Evolutionary conservation across 2,797 vertebrate genomes (phyloP).

Genomic region (Pipistrellus pygmaeus): DNA sequence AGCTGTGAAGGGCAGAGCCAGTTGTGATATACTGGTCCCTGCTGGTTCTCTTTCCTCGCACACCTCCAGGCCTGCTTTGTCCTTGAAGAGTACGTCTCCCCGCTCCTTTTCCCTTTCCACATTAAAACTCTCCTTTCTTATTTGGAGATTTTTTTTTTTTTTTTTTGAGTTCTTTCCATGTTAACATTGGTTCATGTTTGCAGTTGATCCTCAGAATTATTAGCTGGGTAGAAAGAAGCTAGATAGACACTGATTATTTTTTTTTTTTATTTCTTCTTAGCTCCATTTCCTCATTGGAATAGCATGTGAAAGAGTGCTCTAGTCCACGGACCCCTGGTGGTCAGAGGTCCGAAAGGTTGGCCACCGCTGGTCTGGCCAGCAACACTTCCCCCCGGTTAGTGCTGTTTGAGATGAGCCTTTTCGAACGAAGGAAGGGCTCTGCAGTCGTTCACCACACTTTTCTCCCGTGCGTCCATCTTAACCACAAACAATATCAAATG

Average conservation of each 20-base stretch:
- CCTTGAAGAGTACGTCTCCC: not conserved
- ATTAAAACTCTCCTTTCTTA: conserved; percentile 55
- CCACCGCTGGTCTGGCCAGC: too few species aligned
- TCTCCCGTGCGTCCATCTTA: not conserved
- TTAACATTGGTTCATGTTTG: not conserved
- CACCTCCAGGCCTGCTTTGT: not conserved
- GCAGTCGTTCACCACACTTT: not conserved
- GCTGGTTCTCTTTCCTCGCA: not conserved
- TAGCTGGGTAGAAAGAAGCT: conserved; percentile 18
- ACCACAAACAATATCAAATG: not conserved
- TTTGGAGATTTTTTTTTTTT: not conserved
- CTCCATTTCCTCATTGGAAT: conserved; percentile 35
- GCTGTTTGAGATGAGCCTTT: conserved; percentile 51
- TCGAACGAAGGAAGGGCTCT: conserved; percentile 34
- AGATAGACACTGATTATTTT: conserved; percentile 12
- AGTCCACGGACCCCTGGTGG: not conserved
- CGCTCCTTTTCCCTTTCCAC: not conserved
- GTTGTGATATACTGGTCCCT: not conserved
- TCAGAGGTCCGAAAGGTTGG: too few species aligned
- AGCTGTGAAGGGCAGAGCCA: conserved; percentile 42
- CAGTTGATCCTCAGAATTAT: conserved; percentile 36
- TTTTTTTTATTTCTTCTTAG: conserved; percentile 53
- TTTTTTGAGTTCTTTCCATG: not conserved
- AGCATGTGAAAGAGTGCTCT: not conserved
- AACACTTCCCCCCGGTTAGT: conserved; percentile 8